Percentiles rank a stretch among this genome's conserved stretches.
phyloP scores from a whole-genome alignment of 2,888 invertebrate species.

The Hybos culiciformis region DNA sequence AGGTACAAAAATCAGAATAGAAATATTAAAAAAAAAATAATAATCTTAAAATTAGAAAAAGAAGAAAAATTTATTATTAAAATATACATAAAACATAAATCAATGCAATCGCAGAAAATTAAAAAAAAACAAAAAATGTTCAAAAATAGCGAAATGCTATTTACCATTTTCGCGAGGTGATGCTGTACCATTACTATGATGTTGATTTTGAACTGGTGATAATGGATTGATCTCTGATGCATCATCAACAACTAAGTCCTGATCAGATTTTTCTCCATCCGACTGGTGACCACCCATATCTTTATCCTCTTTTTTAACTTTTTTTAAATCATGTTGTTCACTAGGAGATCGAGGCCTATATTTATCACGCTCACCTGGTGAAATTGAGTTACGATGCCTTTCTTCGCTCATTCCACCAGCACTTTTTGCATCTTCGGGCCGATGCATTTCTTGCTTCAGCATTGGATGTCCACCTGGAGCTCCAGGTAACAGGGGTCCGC shows the following conservation, averaged over 20 bases:
- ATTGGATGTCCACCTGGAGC: conserved; percentile 58
- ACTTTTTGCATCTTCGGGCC: conserved; percentile 61
- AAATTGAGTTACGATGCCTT: conserved; percentile 61
- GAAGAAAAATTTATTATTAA: too few relatives aligned
- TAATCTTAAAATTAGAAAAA: too few relatives aligned
- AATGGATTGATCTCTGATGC: conserved; percentile 67
- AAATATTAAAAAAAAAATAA: too few relatives aligned
- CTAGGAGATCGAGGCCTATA: conserved; percentile 68
- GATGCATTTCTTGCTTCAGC: conserved; percentile 63
- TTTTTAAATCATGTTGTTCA: conserved; percentile 51
- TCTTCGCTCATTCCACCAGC: conserved; percentile 44
- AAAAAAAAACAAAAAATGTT: too few relatives aligned
- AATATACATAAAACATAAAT: too few relatives aligned
- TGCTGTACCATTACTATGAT: conserved; percentile 41
- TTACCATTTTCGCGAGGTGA: conserved; percentile 80
- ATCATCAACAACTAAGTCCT: conserved; percentile 89
- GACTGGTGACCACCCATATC: conserved; percentile 60
- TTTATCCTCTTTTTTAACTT: conserved; percentile 72
- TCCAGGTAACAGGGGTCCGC: conserved; percentile 49
- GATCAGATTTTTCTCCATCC: conserved; percentile 76
- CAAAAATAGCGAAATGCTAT: too few relatives aligned
- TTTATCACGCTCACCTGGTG: conserved; percentile 63
- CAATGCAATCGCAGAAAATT: too few relatives aligned
- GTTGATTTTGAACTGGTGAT: conserved; percentile 43
- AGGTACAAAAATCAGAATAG: too few relatives aligned